A percentile compares a stretch with the other conserved stretches of the same genome.
Evolutionary conservation across 1,140 invertebrate genomes (phyloP).

Genomic region (Reticulitermes speratus): DNA sequence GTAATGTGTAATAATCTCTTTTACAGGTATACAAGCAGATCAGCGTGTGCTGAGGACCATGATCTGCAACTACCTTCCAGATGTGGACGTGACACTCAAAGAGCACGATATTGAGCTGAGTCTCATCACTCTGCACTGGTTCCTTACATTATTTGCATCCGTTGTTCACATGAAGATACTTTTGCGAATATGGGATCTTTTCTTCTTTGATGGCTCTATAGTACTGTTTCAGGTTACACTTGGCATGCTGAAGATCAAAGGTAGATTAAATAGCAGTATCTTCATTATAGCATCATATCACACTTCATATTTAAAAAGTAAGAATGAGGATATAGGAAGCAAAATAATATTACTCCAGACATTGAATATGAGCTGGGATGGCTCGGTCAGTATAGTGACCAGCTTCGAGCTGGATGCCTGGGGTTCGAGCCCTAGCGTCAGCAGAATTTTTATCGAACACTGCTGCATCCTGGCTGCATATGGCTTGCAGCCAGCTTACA

Average conservation of each 20-base stretch:
- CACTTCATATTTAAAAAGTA: not conserved
- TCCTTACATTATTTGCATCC: constrained; percentile 95
- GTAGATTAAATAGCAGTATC: constrained; percentile 41
- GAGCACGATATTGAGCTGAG: constrained; percentile 96
- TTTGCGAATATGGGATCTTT: constrained; percentile 94
- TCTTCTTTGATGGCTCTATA: constrained; percentile 93
- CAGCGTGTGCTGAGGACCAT: constrained; percentile 90
- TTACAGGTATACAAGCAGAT: constrained; percentile 82
- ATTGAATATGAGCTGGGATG: not conserved
- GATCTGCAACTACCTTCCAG: constrained; percentile 84
- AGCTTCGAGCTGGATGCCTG: no score
- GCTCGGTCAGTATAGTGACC: no score
- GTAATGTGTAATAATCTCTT: not conserved
- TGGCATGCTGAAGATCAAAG: constrained; percentile 92
- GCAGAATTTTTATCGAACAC: no score
- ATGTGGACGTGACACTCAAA: constrained; percentile 83
- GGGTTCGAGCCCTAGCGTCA: no score
- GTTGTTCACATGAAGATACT: constrained; percentile 97
- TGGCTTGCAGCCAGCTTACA: no score
- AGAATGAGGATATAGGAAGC: not conserved
- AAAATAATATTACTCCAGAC: not conserved
- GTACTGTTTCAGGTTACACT: constrained; percentile 95
- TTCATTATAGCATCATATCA: not conserved
- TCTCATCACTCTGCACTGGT: constrained; percentile 96
- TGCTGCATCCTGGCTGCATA: no score